These are phyloP conservation scores for Microctenopoma steveboyesi DNA, from an alignment of 2,797 vertebrate species.

Conservation along the genomic window DNA sequence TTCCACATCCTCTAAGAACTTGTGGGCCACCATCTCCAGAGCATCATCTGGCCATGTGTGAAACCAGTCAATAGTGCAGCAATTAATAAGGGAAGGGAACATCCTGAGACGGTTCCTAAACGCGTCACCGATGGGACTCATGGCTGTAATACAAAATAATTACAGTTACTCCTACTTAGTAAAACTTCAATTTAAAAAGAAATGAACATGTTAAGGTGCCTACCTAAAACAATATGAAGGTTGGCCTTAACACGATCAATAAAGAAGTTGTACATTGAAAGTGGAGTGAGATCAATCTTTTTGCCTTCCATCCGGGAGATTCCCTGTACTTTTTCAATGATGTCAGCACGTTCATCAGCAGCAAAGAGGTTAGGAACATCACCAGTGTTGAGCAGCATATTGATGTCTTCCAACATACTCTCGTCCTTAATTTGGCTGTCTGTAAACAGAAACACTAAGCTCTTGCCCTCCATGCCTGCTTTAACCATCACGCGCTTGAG, in stretches of 20 bases:
- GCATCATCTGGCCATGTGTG: slow-evolving; percentile 94
- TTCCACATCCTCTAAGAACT: slow-evolving; percentile 92
- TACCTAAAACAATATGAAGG: slow-evolving; percentile 94
- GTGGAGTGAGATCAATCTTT: slow-evolving; percentile 87
- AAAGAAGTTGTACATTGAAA: slow-evolving; percentile 94
- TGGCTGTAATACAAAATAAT: slow-evolving; percentile 79
- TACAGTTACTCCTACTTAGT: slow-evolving; percentile 3
- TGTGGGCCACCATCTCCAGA: slow-evolving; percentile 94
- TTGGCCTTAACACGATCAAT: slow-evolving; percentile 92
- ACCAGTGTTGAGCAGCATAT: slow-evolving; percentile 93
- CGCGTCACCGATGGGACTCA: slow-evolving; percentile 94
- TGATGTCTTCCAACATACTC: slow-evolving; percentile 91
- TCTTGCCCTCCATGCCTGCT: slow-evolving; percentile 84
- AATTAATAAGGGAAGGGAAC: slow-evolving; percentile 97
- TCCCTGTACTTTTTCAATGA: slow-evolving; percentile 90
- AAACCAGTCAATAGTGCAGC: slow-evolving; percentile 98
- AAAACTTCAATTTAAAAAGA: background rate
- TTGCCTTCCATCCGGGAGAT: slow-evolving; percentile 86
- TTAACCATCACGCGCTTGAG: slow-evolving; percentile 92
- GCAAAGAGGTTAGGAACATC: slow-evolving; percentile 94
- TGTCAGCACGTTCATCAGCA: slow-evolving; percentile 90
- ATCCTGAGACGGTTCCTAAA: slow-evolving; percentile 93
- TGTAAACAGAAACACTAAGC: slow-evolving; percentile 88
- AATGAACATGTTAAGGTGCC: slow-evolving; percentile 8
- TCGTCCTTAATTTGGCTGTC: slow-evolving; percentile 95